Evolutionary conservation across 2,888 invertebrate genomes (phyloP), one percentile per base, ranked within the genome.

Genomic region (Gymnosoma rotundatum): DNA sequence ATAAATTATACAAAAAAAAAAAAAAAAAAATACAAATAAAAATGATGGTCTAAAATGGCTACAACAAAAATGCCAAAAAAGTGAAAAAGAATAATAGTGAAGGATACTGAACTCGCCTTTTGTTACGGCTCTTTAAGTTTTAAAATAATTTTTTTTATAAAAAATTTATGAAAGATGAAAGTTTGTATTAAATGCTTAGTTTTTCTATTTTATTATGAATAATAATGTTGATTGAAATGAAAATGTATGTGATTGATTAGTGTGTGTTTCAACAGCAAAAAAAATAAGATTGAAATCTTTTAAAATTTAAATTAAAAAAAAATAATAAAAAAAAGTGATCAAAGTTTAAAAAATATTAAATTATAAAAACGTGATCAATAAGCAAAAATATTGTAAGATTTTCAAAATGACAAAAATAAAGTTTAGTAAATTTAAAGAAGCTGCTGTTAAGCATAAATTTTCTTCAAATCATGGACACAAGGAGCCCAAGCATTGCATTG

Each of bases 181-280:
- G 8, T n/a, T 25, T 20, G 25, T n/a, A 20, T 18, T 32, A 1
- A 32, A 14, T 70, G 70, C 18, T 48, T 4, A 12, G 12, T 76
- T 48, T 67, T 36, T 20, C 20, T 7, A 64, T 64, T 45, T 45
- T 75, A 56, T 18, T 54, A 10, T 18, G 42, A 10, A 25, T 18
- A 42, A 45, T 54, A 5, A 36, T 66, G 25, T 61, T 70, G 70
- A 7, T 38, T 78, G 75, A 75, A 79, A 75, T 83, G 83, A 52
- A 78, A 83, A 83, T 69, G 73, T 50, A 58, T 58, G 38, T 78
- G 78, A 83, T 83, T 78, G 83, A 79, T 79, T 67, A 60, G 66
- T 2, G 1, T 67, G 52, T 45, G 73, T 73, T 60, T 52, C 20
- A 58, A 21, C 14, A 8, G n/a, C 12, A 45, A 56, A 20, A 42